Evolutionary conservation across 2,113 vertebrate genomes (phyloP), one percentile per base, ranked within the genome.

Genomic region (Siniperca knerii): DNA sequence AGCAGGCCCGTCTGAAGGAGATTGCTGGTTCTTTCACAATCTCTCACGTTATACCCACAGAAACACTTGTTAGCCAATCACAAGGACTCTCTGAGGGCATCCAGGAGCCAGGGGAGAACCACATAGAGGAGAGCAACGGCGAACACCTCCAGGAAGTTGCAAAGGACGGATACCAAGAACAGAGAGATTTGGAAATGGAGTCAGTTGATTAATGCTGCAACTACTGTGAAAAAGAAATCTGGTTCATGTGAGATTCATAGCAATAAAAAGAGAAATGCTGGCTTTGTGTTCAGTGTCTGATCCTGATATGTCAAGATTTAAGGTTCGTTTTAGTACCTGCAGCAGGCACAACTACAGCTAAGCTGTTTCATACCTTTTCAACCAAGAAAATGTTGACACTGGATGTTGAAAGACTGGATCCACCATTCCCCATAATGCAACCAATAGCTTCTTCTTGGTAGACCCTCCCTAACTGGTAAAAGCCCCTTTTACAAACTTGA

Each of bases 1-100:
- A 97, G 29, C 91, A 96, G 71, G 90, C 75, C 5, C 93, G 94
- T 2, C 94, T 97, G 86, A 93, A 96, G 83, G 95, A 96, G 85
- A 92, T 98, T 40, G 95, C 96, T 44, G 42, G 91, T 9, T 95
- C 95, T n/a, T 97, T 98, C 87, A 92, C 72, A 21, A 94, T 97
- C 62, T 95, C 95, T 61, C 96, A 97, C 6, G 64, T 85, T 13
- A 4, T 87, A 4, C 18, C 92, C 6, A 46, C 69, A 48, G 93
- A 94, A 37, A 77, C 81, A 15, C 71, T 0, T 0, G 65, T 42
- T 4, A 70, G 71, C 72, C 87, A 88, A 82, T 81, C 90, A 83
- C 87, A 82, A 18, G 89, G 67, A 88, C 86, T 83, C 71, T 81
- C 82, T 23, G 87, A 91, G 55, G 89, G 8, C 9, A 52, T 16